Evolutionary conservation across 1,140 invertebrate genomes (phyloP), one percentile per base, ranked within the genome.

Genomic region (Heliconius eleuchia): DNA sequence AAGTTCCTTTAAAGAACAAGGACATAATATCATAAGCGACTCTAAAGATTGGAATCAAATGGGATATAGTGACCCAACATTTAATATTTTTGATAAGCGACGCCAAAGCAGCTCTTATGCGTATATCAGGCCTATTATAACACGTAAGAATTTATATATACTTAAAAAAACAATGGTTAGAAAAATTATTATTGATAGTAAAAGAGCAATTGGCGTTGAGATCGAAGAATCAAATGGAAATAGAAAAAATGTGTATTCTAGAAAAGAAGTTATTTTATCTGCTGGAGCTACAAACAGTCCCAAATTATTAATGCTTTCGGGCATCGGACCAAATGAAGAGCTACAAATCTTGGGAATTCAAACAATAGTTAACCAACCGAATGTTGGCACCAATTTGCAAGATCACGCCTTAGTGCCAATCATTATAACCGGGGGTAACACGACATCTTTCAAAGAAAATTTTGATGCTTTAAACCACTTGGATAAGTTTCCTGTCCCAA

Each of bases 91-190:
- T 70, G 92, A 97, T 52, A 97, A 97, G 0, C 96, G 96, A 1
- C 95, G 98, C 42, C 99, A 98, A 87, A 98, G 97, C 77, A 97
- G 98, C 0, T 96, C 97, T 0, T 97, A 97, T 89, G 97, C 97
- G 0, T 99, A 98, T 85, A 89, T 99, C 1, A 93, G 96, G 73
- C 97, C 98, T 1, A 96, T 97, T 3, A 93, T 97, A 55, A 89
- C 96, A 52, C 92, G 98, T 7, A 94, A 93, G 77, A 99, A 99
- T 88, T 94, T 99, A 8, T 96, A 97, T 86, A 93, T 97, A 1
- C 96, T 96, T 1, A 95, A 97, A 93, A 97, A 96, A 84, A 96
- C 96, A 2, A 97, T 97, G 66, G 97, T 96, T 0, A 97, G 95
- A 0, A 96, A 95, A 88, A 88, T 98, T 1, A 84, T 97, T 9